Evolutionary conservation across 2,113 vertebrate genomes (phyloP).

Genomic region (Apteryx mantelli): DNA sequence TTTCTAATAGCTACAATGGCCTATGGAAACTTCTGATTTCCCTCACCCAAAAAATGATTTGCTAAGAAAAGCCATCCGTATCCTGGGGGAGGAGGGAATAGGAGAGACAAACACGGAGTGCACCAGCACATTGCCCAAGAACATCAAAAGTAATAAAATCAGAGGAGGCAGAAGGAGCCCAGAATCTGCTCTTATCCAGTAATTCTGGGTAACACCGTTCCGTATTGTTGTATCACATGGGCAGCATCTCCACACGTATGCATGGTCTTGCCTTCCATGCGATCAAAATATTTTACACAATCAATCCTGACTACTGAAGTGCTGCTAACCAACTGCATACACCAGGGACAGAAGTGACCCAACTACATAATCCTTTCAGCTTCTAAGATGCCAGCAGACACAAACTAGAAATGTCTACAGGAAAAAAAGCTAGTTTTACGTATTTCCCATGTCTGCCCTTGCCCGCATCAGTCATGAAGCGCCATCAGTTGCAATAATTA

Average conservation of each 20-base stretch:
- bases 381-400: background rate
- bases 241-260: background rate
- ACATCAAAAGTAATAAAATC: background rate
- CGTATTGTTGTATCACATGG: background rate
- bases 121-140: background rate
- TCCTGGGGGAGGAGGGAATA: background rate
- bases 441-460: background rate
- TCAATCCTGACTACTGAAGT: background rate
- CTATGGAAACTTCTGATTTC: background rate
- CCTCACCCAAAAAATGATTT: background rate
- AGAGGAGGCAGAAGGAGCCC: background rate
- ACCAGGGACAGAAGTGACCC: background rate
- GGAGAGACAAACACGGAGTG: accelerated
- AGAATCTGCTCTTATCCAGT: background rate
- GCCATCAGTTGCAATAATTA: background rate
- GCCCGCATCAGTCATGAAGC: background rate
- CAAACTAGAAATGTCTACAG: background rate
- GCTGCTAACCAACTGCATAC: background rate
- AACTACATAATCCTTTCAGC: background rate
- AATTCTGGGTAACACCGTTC: background rate
- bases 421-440: background rate
- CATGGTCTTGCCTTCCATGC: background rate
- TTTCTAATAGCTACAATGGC: background rate
- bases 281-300: background rate
- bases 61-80: accelerated